Base-by-base conservation (phyloP, 2,797 vertebrate species). In the Eupleurogrammus muticus region DNA sequence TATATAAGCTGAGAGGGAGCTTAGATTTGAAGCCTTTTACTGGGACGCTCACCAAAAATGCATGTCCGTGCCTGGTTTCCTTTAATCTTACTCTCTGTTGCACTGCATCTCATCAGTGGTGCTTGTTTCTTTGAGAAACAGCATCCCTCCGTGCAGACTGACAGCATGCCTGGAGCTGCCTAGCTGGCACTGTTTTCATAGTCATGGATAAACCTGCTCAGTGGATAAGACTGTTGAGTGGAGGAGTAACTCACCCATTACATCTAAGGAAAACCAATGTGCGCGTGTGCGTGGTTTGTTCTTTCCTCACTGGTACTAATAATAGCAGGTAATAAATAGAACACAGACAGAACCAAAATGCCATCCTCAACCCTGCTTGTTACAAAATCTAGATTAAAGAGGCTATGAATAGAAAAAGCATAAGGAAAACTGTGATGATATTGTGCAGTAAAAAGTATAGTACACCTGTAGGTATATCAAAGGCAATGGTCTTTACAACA, bases 261-360 rank as follows among this genome's bases (percentile, higher is more conserved):
- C 86, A 91, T 80, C 86, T 85, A 75, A 76, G 75, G 81, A 80
- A n/a, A 76, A 77, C 53, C 9, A 11, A 34, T 36, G 73, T 66
- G 70, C 61, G 64, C 54, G 72, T 35, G 66, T 57, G 54, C 44
- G 57, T 34, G 61, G 47, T 14, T 44, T 2, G 16, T 54, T 9
- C 64, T 62, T 62, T 75, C 53, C 57, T 70, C 66, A 58, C 64
- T 3, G 70, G 36, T 69, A 66, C 90, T 91, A 92, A 89, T 87
- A 91, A 93, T 91, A 92, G 92, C 83, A 61, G 70, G 81, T 80
- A 85, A 89, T 87, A 90, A 87, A 92, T 84, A 90, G 82, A 84
- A 69, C 82, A 77, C 71, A 87, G 81, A 83, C 76, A 62, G 73
- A 85, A 73, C 72, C 77, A 75, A 90, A 92, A 89, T 80, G 80